phyloP scores from a whole-genome alignment of 2,797 vertebrate species.

The Channallabes apus region DNA sequence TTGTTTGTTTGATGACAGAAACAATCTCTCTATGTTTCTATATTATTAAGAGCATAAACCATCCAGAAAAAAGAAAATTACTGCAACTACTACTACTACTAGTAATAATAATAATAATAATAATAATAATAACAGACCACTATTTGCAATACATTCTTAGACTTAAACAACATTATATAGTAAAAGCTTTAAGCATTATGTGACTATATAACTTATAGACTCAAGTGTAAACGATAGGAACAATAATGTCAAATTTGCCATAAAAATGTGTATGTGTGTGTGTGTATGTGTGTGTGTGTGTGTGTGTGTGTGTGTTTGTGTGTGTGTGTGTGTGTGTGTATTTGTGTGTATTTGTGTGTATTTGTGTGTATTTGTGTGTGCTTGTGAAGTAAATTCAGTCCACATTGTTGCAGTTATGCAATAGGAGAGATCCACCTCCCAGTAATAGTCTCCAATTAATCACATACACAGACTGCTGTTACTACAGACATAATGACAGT shows the following conservation, averaged over 20 bases:
- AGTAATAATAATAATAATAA: neutral
- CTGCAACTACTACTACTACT: neutral
- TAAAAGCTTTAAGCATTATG: too few species aligned
- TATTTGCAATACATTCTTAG: too few species aligned
- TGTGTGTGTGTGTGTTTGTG: slow-evolving; percentile 5
- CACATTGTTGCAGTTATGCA: slow-evolving; percentile 66
- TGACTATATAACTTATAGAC: too few species aligned
- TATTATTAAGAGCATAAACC: neutral
- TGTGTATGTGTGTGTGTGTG: neutral
- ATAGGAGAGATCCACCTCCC: slow-evolving; percentile 68
- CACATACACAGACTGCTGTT: slow-evolving; percentile 62
- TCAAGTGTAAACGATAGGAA: neutral
- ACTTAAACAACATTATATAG: too few species aligned
- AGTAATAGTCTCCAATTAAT: slow-evolving; percentile 75
- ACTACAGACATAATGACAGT: slow-evolving; percentile 74
- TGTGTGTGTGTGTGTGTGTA: slow-evolving; percentile 12
- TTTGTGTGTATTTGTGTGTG: neutral
- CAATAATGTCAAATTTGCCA: neutral
- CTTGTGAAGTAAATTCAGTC: slow-evolving; percentile 55
- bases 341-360: slow-evolving; percentile 22
- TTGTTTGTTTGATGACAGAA: too few species aligned
- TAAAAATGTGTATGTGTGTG: neutral
- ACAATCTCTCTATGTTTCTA: too few species aligned
- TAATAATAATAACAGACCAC: neutral
- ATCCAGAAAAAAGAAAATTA: neutral